phyloP scores from a whole-genome alignment of 2,888 invertebrate species.

The Zhengitettix transpicula region DNA sequence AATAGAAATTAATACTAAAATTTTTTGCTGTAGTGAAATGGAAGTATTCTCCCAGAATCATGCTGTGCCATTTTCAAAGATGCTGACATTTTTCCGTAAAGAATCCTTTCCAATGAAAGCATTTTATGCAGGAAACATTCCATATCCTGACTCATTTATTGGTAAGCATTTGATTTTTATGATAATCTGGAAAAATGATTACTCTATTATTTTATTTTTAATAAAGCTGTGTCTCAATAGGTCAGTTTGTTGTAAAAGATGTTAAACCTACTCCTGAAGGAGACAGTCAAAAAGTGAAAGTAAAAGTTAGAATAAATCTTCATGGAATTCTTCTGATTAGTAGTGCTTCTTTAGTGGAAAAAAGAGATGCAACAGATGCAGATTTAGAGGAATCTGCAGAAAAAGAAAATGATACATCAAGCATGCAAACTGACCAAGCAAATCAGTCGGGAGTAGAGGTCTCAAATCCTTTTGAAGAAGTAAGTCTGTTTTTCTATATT shows the following conservation, averaged over 20 bases:
- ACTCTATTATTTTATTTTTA: background rate
- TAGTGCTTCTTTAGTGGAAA: constrained; percentile 69
- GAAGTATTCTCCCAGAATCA: constrained; percentile 87
- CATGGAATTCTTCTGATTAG: constrained; percentile 83
- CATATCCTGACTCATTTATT: constrained; percentile 61
- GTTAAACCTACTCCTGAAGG: constrained; percentile 76
- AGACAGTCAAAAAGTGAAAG: constrained; percentile 87
- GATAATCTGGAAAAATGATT: background rate
- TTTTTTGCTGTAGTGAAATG: constrained; percentile 46
- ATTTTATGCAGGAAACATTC: constrained; percentile 55
- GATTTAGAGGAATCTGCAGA: constrained; percentile 18
- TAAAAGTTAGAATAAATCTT: constrained; percentile 85
- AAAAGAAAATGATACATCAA: constrained; percentile 20
- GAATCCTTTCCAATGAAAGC: constrained; percentile 79
- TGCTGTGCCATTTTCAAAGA: constrained; percentile 80
- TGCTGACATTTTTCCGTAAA: constrained; percentile 81
- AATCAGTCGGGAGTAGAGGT: no score
- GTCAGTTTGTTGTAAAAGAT: constrained; percentile 61
- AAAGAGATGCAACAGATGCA: constrained; percentile 34
- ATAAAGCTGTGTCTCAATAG: constrained; percentile 25
- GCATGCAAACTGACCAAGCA: constrained; percentile 19
- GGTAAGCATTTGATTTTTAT: constrained; percentile 35
- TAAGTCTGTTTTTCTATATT: background rate
- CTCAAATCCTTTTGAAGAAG: background rate
- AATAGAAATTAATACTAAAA: background rate